phyloP scores from a whole-genome alignment of 2,888 invertebrate genomes.

The Stenchaetothrips biformis region DNA sequence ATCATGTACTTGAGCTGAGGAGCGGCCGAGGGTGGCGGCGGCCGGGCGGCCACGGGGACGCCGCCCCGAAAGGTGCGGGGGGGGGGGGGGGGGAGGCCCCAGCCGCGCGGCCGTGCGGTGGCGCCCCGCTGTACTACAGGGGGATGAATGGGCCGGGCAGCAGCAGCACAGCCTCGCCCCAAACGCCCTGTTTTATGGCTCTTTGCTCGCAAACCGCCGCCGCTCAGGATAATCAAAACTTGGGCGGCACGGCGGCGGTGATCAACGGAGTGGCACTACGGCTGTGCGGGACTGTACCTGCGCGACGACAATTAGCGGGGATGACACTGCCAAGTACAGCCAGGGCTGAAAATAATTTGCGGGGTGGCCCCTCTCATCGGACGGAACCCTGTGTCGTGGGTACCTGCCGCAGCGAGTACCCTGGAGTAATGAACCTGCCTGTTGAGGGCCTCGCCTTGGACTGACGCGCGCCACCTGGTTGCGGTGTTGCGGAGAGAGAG shows the following conservation, averaged over 20 bases:
- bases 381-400: no score
- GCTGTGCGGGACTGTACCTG: no score
- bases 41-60: background rate
- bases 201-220: background rate
- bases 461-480: background rate
- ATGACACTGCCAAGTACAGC: no score
- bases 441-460: no score
- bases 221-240: conserved; percentile 1
- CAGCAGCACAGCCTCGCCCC: background rate
- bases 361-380: no score
- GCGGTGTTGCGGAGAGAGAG: background rate
- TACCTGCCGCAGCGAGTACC: no score
- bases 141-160: background rate
- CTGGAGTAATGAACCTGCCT: no score
- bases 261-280: no score
- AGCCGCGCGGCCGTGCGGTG: background rate
- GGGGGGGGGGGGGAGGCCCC: background rate
- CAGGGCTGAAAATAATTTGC: no score
- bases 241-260: background rate
- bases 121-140: background rate
- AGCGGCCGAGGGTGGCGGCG: background rate
- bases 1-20: conserved; percentile 22
- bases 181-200: background rate
- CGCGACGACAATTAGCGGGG: no score
- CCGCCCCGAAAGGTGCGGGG: background rate